A percentile compares a stretch with the other conserved stretches of the same genome.
Evolutionary conservation across 2,888 invertebrate genomes (phyloP).

Genomic region (Ecdyonurus torrentis): DNA sequence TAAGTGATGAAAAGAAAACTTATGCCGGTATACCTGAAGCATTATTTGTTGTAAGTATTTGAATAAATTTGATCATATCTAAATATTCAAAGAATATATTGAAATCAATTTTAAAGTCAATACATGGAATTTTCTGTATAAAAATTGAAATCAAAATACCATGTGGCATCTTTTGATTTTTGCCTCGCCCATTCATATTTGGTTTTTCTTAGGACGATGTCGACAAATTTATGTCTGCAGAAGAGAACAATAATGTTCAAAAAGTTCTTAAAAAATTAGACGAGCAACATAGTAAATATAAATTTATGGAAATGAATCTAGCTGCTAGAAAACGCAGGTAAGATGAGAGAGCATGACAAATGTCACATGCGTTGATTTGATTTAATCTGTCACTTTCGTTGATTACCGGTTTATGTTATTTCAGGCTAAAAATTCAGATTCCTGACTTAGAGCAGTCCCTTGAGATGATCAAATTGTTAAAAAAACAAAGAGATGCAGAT

Average conservation of each 20-base stretch:
- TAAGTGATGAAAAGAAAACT: conserved; percentile 32
- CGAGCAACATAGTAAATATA: conserved; percentile 90
- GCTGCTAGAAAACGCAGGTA: conserved; percentile 64
- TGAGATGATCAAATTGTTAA: conserved; percentile 79
- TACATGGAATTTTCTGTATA: conserved; percentile 13
- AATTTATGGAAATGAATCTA: conserved; percentile 91
- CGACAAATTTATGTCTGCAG: conserved; percentile 77
- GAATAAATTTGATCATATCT: conserved; percentile 6
- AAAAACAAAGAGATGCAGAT: conserved; percentile 54
- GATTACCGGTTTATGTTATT: conserved; percentile 9
- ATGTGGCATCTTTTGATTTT: neutral
- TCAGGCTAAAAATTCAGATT: conserved; percentile 66
- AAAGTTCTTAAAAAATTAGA: conserved; percentile 72
- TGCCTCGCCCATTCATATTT: conserved; percentile 6
- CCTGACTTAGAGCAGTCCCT: conserved; percentile 86
- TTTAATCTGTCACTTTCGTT: neutral
- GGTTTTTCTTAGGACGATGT: conserved; percentile 66
- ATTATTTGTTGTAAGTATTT: conserved; percentile 59
- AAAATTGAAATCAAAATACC: neutral
- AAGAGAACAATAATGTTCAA: conserved; percentile 68
- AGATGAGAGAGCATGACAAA: neutral
- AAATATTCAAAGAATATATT: neutral
- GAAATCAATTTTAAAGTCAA: conserved; percentile 8
- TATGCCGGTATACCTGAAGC: conserved; percentile 80
- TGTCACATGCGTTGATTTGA: neutral